Conservation (phyloP, 2,797 vertebrate species). For the Hydrocynus forskahlii region DNA sequence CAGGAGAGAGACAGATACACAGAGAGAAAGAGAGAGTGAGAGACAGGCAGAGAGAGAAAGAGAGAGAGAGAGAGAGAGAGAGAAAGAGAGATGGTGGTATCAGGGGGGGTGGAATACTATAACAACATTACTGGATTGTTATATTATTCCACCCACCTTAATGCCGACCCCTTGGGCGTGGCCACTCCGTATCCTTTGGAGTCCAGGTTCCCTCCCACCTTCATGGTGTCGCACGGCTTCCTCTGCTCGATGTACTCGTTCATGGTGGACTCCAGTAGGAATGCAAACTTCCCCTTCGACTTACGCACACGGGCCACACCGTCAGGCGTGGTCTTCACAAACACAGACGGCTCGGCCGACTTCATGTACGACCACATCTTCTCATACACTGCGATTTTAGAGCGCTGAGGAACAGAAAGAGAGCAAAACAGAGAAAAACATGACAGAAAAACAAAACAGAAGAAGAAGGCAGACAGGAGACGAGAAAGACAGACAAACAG, state of each 20-base stretch:
- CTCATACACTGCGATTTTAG: too few species aligned
- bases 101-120: too few species aligned
- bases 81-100: constrained; percentile 77
- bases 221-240: constrained; percentile 99
- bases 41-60: constrained; percentile 32
- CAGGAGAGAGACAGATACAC: neutral
- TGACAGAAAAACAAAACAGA: too few species aligned
- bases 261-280: constrained; percentile 98
- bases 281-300: constrained; percentile 98
- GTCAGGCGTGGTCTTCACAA: constrained; percentile 96
- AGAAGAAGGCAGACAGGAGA: too few species aligned
- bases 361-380: too few species aligned
- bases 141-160: constrained; percentile 99
- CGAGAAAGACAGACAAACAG: too few species aligned
- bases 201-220: constrained; percentile 98
- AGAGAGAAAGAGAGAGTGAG: neutral
- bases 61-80: constrained; percentile 43
- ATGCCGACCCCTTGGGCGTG: constrained; percentile 98
- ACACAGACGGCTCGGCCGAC: too few species aligned
- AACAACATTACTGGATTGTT: constrained; percentile 91
- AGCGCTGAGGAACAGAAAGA: too few species aligned
- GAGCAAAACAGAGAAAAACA: too few species aligned
- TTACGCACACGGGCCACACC: constrained; percentile 93
- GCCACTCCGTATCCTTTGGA: constrained; percentile 99
- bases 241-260: constrained; percentile 98